Conservation (phyloP, 2,888 invertebrate species). For the Nemapogon koenigi region DNA sequence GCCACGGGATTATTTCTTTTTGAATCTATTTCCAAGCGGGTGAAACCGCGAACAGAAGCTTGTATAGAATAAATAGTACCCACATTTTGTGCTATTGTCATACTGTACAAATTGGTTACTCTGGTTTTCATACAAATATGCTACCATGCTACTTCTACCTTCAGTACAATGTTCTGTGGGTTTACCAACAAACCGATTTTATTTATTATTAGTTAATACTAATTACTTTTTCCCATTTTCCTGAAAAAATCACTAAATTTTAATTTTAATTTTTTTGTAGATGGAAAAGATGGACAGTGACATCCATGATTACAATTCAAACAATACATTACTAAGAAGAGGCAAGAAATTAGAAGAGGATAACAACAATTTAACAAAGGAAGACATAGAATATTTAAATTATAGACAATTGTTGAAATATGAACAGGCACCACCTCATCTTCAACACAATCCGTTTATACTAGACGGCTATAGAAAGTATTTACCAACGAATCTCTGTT, state of each 20-base stretch:
- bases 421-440: slow-evolving; percentile 78
- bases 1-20: no score
- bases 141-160: no score
- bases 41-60: no score
- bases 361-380: slow-evolving; percentile 53
- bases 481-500: slow-evolving; percentile 80
- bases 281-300: slow-evolving; percentile 35
- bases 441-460: slow-evolving; percentile 88
- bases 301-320: slow-evolving; percentile 29
- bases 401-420: slow-evolving; percentile 49
- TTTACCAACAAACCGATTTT: no score
- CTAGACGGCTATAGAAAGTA: slow-evolving; percentile 84
- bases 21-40: no score
- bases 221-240: not conserved
- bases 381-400: slow-evolving; percentile 54
- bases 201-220: slow-evolving; percentile 4
- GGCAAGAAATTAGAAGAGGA: slow-evolving; percentile 47
- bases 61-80: no score
- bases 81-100: no score
- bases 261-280: slow-evolving; percentile 20
- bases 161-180: no score
- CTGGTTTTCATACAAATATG: no score
- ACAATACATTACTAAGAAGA: slow-evolving; percentile 33
- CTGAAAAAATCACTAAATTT: slow-evolving; percentile 2
- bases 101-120: no score